phyloP scores from a whole-genome alignment of 2,888 invertebrate species.

The Petrolisthes cinctipes region DNA sequence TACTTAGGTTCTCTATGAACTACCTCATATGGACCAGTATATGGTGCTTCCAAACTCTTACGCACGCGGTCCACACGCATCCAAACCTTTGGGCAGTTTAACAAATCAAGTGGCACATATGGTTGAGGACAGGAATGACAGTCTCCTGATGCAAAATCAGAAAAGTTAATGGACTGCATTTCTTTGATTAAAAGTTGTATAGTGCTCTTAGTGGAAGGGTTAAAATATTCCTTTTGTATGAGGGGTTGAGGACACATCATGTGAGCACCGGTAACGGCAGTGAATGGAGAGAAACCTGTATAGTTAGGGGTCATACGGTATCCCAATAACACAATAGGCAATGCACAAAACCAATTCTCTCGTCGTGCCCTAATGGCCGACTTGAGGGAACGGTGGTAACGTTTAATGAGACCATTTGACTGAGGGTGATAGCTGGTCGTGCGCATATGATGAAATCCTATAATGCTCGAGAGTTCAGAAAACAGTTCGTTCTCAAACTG shows the following conservation, averaged over 20 bases:
- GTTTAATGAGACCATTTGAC: too few species aligned
- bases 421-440: too few species aligned
- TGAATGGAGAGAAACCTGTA: too few species aligned
- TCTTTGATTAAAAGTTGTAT: constrained; percentile 60
- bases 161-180: not conserved
- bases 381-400: too few species aligned
- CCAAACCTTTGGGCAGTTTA: not conserved
- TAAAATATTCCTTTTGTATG: too few species aligned
- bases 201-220: not conserved
- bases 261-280: too few species aligned
- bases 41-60: not conserved
- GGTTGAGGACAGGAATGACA: too few species aligned
- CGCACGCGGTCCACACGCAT: not conserved
- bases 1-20: not conserved
- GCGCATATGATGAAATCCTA: not conserved
- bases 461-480: not conserved
- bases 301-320: too few species aligned
- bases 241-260: too few species aligned
- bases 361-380: too few species aligned
- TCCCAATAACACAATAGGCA: not conserved
- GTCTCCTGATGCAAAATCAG: not conserved
- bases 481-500: not conserved
- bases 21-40: constrained; percentile 12
- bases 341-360: too few species aligned
- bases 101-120: not conserved